Evolutionary conservation across 2,888 invertebrate genomes (phyloP).

Genomic region (Ophion obscuratus): DNA sequence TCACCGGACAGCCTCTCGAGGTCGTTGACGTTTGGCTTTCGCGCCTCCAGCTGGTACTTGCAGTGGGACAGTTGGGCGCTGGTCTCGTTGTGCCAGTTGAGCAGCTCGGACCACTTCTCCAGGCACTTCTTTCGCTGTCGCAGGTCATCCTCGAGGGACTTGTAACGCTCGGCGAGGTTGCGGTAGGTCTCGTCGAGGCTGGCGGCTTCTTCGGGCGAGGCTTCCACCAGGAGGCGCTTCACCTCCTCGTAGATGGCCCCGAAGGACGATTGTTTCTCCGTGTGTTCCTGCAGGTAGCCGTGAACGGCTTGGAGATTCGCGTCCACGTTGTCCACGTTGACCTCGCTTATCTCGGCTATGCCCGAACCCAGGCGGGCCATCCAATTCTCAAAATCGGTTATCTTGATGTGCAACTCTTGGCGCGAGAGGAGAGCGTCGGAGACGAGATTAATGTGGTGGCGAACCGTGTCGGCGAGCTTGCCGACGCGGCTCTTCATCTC

Average conservation of each 20-base stretch:
- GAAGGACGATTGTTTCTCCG: slow-evolving; percentile 92
- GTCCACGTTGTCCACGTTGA: slow-evolving; percentile 93
- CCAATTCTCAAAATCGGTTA: slow-evolving; percentile 92
- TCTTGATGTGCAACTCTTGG: slow-evolving; percentile 93
- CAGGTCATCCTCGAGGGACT: slow-evolving; percentile 90
- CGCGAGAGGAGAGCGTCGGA: slow-evolving; percentile 92
- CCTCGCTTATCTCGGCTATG: slow-evolving; percentile 91
- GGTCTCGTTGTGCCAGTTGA: slow-evolving; percentile 92
- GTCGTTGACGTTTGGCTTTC: slow-evolving; percentile 89
- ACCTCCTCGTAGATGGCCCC: slow-evolving; percentile 93
- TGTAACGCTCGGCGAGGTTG: slow-evolving; percentile 90
- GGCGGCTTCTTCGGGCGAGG: slow-evolving; percentile 90
- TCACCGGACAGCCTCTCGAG: slow-evolving; percentile 89
- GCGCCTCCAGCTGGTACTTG: slow-evolving; percentile 91
- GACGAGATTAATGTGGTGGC: slow-evolving; percentile 91
- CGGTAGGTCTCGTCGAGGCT: slow-evolving; percentile 91
- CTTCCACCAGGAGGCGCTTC: slow-evolving; percentile 89
- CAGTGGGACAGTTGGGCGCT: slow-evolving; percentile 92
- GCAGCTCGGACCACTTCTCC: slow-evolving; percentile 93
- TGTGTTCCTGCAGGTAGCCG: slow-evolving; percentile 92
- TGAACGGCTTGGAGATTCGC: slow-evolving; percentile 91
- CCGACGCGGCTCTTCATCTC: slow-evolving; percentile 91
- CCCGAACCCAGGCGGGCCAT: slow-evolving; percentile 90
- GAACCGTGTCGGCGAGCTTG: slow-evolving; percentile 90
- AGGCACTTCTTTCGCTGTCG: slow-evolving; percentile 90